Conservation (phyloP, 2,113 vertebrate genomes). For the Archocentrus centrarchus region DNA sequence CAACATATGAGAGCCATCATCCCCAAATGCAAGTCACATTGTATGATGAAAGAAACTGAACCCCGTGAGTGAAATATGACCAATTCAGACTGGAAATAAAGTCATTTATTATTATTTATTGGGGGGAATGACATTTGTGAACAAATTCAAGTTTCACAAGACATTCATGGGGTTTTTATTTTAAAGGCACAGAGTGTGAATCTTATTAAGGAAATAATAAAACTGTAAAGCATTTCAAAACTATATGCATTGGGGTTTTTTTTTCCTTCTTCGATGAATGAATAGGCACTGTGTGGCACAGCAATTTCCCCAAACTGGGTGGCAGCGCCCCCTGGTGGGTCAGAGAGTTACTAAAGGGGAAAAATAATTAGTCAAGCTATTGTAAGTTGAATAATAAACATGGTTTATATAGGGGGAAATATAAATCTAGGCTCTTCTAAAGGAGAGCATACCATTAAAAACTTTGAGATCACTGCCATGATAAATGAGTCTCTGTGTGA, state of each 20-base stretch:
- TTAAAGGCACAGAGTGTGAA: neutral
- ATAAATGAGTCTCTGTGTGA: neutral
- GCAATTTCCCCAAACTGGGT: neutral
- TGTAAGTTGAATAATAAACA: neutral
- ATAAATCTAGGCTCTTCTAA: neutral
- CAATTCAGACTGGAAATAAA: neutral
- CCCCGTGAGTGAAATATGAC: neutral
- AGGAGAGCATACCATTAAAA: neutral
- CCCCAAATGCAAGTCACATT: neutral
- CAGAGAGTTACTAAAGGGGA: neutral
- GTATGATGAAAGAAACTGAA: constrained; percentile 7
- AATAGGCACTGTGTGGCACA: too few species aligned
- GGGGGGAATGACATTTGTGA: neutral
- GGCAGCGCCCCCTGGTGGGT: neutral
- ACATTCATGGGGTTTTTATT: neutral
- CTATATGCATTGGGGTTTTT: neutral
- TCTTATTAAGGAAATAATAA: neutral
- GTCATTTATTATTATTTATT: neutral
- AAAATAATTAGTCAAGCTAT: neutral
- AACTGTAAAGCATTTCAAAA: neutral
- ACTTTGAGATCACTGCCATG: neutral
- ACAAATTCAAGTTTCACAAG: neutral
- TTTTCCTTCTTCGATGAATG: neutral
- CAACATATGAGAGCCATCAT: constrained; percentile 2
- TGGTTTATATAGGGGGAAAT: neutral